A percentile compares a stretch with the other conserved stretches of the same genome.
Conservation (phyloP, 2,113 vertebrate genomes). For the Leptobrachium ailaonicum region DNA sequence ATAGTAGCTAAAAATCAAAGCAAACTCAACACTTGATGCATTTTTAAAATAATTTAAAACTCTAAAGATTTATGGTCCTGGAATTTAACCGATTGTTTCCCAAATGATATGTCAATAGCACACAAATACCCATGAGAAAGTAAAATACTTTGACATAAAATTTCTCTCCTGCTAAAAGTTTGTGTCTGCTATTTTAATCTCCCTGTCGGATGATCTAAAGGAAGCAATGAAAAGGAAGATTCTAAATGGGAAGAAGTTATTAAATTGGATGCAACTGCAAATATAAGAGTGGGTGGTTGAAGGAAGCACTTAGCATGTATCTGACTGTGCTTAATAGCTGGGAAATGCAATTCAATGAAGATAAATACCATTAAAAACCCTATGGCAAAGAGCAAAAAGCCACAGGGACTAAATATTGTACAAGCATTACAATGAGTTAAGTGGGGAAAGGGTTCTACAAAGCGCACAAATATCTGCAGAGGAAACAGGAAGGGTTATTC, state of each 20-base stretch:
- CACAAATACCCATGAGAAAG: no score
- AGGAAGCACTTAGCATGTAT: constrained; percentile 39
- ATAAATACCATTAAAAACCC: constrained; percentile 38
- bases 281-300: constrained; percentile 14
- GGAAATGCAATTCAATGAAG: constrained; percentile 45
- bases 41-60: no score
- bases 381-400: constrained; percentile 26
- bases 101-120: no score
- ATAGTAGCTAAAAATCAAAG: no score
- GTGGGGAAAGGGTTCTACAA: constrained; percentile 12
- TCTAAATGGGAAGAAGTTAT: constrained; percentile 35
- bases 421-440: constrained; percentile 37
- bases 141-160: constrained; percentile 34
- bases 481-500: constrained; percentile 20
- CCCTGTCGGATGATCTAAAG: constrained; percentile 31
- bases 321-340: constrained; percentile 46
- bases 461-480: constrained; percentile 7
- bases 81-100: no score
- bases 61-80: no score
- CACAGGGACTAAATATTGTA: constrained; percentile 33
- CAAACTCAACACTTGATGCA: no score
- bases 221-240: constrained; percentile 38
- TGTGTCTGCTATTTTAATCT: constrained; percentile 12
- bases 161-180: constrained; percentile 24
- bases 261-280: constrained; percentile 28